Evolutionary conservation across 2,888 invertebrate genomes (phyloP), one percentile per base, ranked within the genome.

Genomic region (Ormyrus pomaceus): DNA sequence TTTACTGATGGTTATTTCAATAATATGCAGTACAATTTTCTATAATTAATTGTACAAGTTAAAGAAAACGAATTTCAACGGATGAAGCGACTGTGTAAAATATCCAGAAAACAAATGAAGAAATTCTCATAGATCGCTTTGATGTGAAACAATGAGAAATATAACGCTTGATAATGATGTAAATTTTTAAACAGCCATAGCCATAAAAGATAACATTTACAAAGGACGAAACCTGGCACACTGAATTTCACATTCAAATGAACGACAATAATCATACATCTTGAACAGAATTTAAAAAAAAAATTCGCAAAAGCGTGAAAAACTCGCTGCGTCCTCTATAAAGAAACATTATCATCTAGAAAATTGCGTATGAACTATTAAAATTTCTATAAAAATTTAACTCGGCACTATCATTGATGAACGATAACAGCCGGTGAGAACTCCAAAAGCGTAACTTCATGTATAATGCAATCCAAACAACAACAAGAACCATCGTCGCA

Each of bases 391-490:
- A 55, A 77, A 80, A 72, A 10, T 68, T 77, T 62, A 62, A 68
- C 34, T 56, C 19, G n/a, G 56, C 46, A 13, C 56, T 55, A 69
- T 74, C 64, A 74, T 61, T 70, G 77, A 77, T 70, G 73, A 65
- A 77, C 73, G 77, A 74, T 74, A 77, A 77, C 65, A 19, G 59
- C 51, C 45, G 13, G 46, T n/a, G 53, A 61, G 71, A 71, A 81
- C 66, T 70, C 69, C 55, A 61, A 68, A 65, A 73, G 58, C 53
- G 65, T 66, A 59, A 61, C 56, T 58, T 75, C 70, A 75, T 74
- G 71, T 74, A 62, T 78, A 76, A 78, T 81, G 59, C 71, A 80
- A 58, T 13, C 65, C 34, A 74, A 75, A 68, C 51, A 79, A 75
- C 74, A 73, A 62, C 56, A 59, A 53, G 34, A 34, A 34, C 34